Base-by-base conservation (phyloP, 2,888 invertebrate genomes). In the Heteromurus nitidus region DNA sequence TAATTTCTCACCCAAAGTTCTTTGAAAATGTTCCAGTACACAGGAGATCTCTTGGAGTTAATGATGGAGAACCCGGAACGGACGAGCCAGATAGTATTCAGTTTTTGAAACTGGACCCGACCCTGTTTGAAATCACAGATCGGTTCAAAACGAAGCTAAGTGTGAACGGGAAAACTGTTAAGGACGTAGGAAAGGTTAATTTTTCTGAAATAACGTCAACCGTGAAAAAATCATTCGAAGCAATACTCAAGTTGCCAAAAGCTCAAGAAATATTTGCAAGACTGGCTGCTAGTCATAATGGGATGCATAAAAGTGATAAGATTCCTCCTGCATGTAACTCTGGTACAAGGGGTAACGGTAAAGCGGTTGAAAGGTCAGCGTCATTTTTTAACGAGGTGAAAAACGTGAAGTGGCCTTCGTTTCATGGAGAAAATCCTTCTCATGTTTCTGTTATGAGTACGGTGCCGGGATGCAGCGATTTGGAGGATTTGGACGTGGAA, bases 351-450 rank as follows among this genome's bases (percentile, higher is more conserved):
- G 89, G 89, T 85, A 91, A 89, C 69, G 88, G 86, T 68, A 88
- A 83, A 85, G 91, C 88, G 86, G 90, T 88, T 80, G 86, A 74
- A 84, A 87, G 82, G 88, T 89, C 90, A 3, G 88, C 88, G 55
- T 88, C 88, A 65, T 90, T 90, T 87, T 91, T 90, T 87, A 88
- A 87, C 55, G 87, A 90, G 42, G 90, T 90, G 1, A 88, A 89
- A 79, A 84, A 84, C 44, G 79, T 87, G 55, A 79, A 86, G 70
- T 76, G 88, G 58, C 86, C 80, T 44, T 88, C 89, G 82, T 89
- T 91, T 47, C 89, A 90, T 85, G 95, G 94, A 31, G 91, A 91
- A 7, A 94, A 94, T 88, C 89, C 89, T 67, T 2, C 24, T 7
- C 68, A 68, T 13, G 20, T 18, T 16, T 20, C 74, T 26, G 60